Evolutionary conservation across 1,140 invertebrate genomes (phyloP), one percentile per base, ranked within the genome.

Genomic region (Potamilus streckersoni): DNA sequence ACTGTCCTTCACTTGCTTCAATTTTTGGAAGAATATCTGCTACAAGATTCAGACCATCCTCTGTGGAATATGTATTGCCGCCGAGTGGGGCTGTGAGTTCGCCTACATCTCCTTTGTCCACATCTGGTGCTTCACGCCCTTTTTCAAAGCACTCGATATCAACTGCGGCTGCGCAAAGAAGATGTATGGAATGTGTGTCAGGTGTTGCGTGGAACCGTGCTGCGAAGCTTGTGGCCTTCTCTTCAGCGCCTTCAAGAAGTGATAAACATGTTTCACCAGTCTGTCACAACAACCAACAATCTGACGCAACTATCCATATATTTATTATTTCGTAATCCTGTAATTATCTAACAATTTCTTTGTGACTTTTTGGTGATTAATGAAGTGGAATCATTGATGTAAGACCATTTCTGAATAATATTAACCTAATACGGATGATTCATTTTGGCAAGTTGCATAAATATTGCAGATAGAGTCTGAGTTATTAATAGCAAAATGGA

Each of bases 11-110:
- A 31, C 27, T 31, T 31, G 27, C 27, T 31, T 31, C 27, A 90
- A 91, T 23, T 88, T 92, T 56, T 92, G 94, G 2, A 92, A 93
- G 66, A 92, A 93, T 82, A 92, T 91, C 82, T 95, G 94, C 84
- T 95, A 95, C 91, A 92, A 93, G 5, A 84, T 94, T 59, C 90
- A 95, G 19, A 93, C 93, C 0, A 91, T 94, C 19, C 76, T 95
- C 17, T 90, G 93, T 16, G 94, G 93, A 95, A 31, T 31, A 2
- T 31, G 27, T 31, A 31, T 31, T 31, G 27, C 27, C 27, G 27
- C 27, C 4, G 27, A 31, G 3, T 31, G 27, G 27, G 27, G 27
- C 27, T 31, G 27, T 31, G 27, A 31, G 27, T 31, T 31, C 83
- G 94, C 94, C 23, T 93, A 93, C 79, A 87, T 94, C 2, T 92